A percentile compares a stretch with the other conserved stretches of the same genome.
Conservation (phyloP, 2,113 vertebrate species). For the Lamprotornis superbus region DNA sequence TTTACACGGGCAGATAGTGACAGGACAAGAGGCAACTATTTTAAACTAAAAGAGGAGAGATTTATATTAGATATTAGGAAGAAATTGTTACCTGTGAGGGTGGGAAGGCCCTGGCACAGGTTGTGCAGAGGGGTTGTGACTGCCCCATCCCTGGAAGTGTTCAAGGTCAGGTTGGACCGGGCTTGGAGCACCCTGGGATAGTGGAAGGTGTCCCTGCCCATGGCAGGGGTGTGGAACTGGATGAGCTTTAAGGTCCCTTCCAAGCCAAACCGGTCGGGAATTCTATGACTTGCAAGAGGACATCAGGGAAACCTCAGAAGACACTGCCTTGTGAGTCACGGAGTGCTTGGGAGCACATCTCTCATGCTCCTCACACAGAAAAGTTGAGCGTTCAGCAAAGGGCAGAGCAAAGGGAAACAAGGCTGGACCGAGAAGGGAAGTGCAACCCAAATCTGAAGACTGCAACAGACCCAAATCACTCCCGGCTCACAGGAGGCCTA, state of each 20-base stretch:
- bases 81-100: background rate
- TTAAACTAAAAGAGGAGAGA: background rate
- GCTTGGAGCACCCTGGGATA: background rate
- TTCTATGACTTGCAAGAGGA: background rate
- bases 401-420: background rate
- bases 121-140: background rate
- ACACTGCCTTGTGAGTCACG: background rate
- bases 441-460: background rate
- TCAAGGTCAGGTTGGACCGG: background rate
- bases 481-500: background rate
- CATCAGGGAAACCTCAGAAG: background rate
- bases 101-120: background rate
- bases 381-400: background rate
- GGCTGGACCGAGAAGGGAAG: fast-evolving
- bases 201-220: background rate
- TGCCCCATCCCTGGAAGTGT: background rate
- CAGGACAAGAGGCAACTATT: background rate
- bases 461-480: background rate
- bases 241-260: background rate
- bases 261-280: background rate
- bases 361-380: background rate
- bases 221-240: background rate
- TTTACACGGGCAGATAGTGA: background rate
- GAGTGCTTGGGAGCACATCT: background rate
- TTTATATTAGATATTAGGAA: background rate